Evolutionary conservation across 1,140 invertebrate species (phyloP).

Genomic region (Drosophila persimilis): DNA sequence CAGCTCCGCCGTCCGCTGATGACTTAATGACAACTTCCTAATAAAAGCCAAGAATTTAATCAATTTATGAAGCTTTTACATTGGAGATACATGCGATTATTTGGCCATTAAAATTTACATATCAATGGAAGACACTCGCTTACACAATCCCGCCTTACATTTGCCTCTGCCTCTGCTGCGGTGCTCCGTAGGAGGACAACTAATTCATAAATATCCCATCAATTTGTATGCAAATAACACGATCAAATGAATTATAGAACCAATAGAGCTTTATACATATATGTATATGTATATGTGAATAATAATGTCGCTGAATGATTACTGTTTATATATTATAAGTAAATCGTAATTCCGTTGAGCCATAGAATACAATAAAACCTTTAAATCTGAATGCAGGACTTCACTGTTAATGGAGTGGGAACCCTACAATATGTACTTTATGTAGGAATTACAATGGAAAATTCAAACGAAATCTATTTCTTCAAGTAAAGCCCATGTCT

Average conservation of each 20-base stretch:
- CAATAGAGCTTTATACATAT: constrained; percentile 1
- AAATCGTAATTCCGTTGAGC: too few species aligned
- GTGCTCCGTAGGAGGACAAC: constrained; percentile 36
- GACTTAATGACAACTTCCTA: constrained; percentile 80
- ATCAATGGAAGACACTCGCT: constrained; percentile 62
- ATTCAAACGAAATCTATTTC: too few species aligned
- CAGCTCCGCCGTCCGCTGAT: constrained; percentile 48
- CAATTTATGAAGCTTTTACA: constrained; percentile 70
- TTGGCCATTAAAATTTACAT: constrained; percentile 74
- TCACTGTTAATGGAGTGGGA: too few species aligned
- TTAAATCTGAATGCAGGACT: too few species aligned
- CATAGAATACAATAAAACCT: neutral
- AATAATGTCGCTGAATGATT: too few species aligned
- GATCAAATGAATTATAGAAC: constrained; percentile 20
- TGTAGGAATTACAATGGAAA: too few species aligned
- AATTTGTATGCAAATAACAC: constrained; percentile 51
- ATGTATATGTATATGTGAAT: too few species aligned
- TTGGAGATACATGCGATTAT: constrained; percentile 64
- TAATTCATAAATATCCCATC: constrained; percentile 47
- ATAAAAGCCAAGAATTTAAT: constrained; percentile 70
- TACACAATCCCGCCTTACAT: constrained; percentile 20
- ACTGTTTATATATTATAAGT: too few species aligned
- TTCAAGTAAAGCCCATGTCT: too few species aligned
- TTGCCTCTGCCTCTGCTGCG: constrained; percentile 4
- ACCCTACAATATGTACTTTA: too few species aligned